phyloP scores from a whole-genome alignment of 2,113 vertebrate species.

The Percina caprodes region DNA sequence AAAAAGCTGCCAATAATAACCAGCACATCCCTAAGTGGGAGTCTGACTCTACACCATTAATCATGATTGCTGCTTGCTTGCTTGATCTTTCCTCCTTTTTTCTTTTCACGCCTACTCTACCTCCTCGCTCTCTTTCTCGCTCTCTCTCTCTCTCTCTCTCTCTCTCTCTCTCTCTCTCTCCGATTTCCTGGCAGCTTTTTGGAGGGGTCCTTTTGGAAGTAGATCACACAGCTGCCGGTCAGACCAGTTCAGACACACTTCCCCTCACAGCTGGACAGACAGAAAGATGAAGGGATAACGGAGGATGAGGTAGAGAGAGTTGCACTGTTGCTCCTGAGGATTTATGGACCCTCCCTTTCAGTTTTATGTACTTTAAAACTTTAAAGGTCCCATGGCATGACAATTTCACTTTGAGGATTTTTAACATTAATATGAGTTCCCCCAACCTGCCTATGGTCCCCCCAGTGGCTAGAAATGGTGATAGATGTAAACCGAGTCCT shows the following conservation, averaged over 20 bases:
- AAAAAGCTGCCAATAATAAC: background rate
- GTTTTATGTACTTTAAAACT: background rate
- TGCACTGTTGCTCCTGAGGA: background rate
- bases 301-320: background rate
- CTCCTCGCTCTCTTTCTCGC: background rate
- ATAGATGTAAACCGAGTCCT: too few relatives aligned
- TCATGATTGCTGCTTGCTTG: background rate
- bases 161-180: background rate
- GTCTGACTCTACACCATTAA: background rate
- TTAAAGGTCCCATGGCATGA: too few relatives aligned
- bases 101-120: background rate
- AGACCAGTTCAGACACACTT: conserved; percentile 49
- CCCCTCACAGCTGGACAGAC: conserved; percentile 50
- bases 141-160: background rate
- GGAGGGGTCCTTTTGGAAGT: conserved; percentile 32
- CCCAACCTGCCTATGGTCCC: too few relatives aligned
- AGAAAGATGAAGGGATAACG: conserved; percentile 19
- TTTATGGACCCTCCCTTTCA: background rate
- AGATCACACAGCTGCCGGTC: conserved; percentile 54
- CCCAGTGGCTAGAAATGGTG: too few relatives aligned
- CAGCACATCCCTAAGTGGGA: background rate
- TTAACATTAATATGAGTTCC: too few relatives aligned
- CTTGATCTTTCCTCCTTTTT: background rate
- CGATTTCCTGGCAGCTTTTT: conserved; percentile 49
- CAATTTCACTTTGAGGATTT: too few relatives aligned